Evolutionary conservation across 2,113 vertebrate species (phyloP).

Genomic region (Eurystomus gularis): DNA sequence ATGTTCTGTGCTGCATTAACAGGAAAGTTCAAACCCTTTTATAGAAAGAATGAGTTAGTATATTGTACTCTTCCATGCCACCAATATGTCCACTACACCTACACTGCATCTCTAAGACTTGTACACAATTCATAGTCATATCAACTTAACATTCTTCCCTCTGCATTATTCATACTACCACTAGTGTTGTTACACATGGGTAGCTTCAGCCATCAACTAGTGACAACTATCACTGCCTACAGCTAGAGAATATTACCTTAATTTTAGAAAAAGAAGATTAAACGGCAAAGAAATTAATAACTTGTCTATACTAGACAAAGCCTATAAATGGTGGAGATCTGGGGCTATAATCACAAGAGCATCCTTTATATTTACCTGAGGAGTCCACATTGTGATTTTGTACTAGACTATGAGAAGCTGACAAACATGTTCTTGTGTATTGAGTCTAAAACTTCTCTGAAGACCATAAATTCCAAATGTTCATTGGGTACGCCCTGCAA

Average conservation of each 20-base stretch:
- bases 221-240: background rate
- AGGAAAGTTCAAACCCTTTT: background rate
- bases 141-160: background rate
- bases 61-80: background rate
- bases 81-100: rapidly evolving
- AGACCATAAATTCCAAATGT: background rate
- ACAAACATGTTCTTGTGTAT: background rate
- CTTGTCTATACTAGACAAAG: background rate
- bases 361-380: background rate
- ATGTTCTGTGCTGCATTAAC: background rate
- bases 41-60: background rate
- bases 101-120: background rate
- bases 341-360: background rate
- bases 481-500: background rate
- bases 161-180: background rate
- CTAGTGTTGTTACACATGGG: background rate
- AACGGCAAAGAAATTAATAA: background rate
- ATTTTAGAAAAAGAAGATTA: background rate
- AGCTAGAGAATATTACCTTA: background rate
- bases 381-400: background rate
- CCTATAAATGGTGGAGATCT: background rate
- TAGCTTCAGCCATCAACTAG: background rate
- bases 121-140: rapidly evolving
- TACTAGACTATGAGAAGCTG: background rate
- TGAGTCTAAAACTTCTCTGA: background rate